Base-by-base conservation (phyloP, 2,113 vertebrate genomes). In the Laterallus jamaicensis region DNA sequence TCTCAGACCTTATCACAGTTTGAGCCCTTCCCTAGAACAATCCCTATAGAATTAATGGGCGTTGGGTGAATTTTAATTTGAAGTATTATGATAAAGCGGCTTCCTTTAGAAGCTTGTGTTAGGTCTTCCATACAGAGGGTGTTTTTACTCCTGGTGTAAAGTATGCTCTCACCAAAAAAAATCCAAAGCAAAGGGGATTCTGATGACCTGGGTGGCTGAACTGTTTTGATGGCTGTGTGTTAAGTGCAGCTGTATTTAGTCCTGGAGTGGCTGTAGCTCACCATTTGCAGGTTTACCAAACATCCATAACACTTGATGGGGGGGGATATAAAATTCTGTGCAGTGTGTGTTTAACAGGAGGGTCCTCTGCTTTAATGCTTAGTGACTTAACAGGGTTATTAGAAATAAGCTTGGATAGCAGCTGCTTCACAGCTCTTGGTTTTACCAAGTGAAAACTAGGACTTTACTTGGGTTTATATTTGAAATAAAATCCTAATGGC, bases 61-160 rank as follows among this genome's bases (percentile, higher is more conserved):
- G 0, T 37, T 79, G 37, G 31, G 16, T 75, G 15, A 60, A 73
- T 68, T 50, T 77, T 50, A 35, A 28, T 69, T 35, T 76, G 42
- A 64, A 76, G 39, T 14, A 52, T 28, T 44, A 11, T 54, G 29
- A 40, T 21, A n/a, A 35, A 92, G 15, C 24, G 47, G 4, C 68
- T 94, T 63, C 24, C 68, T 85, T 75, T 64, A 76, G 26, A 64
- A 64, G 9, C 13, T 81, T 37, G 28, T 17, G 14, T 62, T 63
- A 35, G 2, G 6, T 54, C 18, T 71, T 71, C 42, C 75, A 2
- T 55, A 31, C n/a, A 54, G 16, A 1, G 1, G 0, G 0, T 4
- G 42, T 62, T 75, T 90, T 42, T 47, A 12, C 32, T 66, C 25
- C 31, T 16, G 31, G 8, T 40, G 15, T 76, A 15, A 92, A 59